Evolutionary conservation across 2,113 vertebrate genomes (phyloP), one percentile per base, ranked within the genome.

Genomic region (Alethe castanea): DNA sequence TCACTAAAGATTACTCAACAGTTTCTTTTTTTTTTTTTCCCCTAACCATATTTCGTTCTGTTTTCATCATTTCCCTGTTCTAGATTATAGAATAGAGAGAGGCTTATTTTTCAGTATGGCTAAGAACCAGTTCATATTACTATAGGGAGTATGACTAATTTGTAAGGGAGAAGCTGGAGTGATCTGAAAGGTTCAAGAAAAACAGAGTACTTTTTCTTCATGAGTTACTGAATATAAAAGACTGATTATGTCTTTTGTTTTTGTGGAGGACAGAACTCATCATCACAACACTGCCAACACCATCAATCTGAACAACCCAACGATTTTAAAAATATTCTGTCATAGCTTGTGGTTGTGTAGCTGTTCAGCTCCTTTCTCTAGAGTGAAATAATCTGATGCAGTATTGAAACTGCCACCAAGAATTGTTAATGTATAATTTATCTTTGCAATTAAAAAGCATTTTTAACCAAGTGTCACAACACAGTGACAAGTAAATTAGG

Each of bases 401-500:
- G 72, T 97, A 97, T 98, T 97, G 98, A 97, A 96, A 94, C 88
- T 97, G 98, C 97, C 97, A 97, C 94, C 89, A 97, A 95, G 96
- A 96, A 98, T 98, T 96, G 95, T 98, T 98, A 97, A 97, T 98
- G 97, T 98, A 97, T 98, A 98, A 98, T 98, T 98, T 98, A 98
- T 98, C 96, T 93, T 95, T 96, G 97, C 97, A 98, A 98, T 98
- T 98, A 98, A 98, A 98, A 98, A 97, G 88, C 97, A 97, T 98
- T 98, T 98, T 98, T 97, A 98, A 97, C 96, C 92, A 97, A 98
- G 96, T 98, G 97, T 98, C 98, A 98, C 97, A 98, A 98, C 97
- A 98, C 82, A 96, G 90, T 98, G 98, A 98, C 98, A 97, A 97
- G 97, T 98, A 98, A 98, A 98, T 98, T 98, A 98, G 97, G 85